Base-by-base conservation (phyloP, 2,113 vertebrate species). In the Abramis brama region DNA sequence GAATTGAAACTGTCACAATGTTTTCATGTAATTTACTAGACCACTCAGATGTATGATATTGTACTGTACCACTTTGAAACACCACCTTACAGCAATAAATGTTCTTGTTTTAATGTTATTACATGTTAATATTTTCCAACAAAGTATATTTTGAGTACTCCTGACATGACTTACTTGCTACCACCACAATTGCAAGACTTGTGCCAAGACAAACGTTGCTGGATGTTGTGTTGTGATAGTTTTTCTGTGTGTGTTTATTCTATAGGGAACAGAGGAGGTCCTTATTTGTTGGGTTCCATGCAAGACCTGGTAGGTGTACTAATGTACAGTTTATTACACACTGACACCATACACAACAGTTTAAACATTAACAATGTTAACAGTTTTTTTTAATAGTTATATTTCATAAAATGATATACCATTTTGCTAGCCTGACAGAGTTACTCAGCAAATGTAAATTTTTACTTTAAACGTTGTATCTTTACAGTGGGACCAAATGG, bases 251-350 rank as follows among this genome's bases (percentile, higher is more conserved):
- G 33, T 33, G 33, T 33, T 33, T 33, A 33, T 33, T 33, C 33
- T 33, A 33, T 71, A 73, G 68, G 68, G 68, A 73, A 43, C 70
- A n/a, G 70, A 73, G 36, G 70, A 71, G 68, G 68, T 73, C 36
- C 36, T 73, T 36, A 43, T 73, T 73, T 4, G 19, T 73, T 73
- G 70, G 70, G 36, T 23, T 73, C 70, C 70, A 73, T 73, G 70
- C 70, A 23, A 73, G 70, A 73, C 70, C 8, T 73, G 70, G 70
- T 73, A 73, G 0, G 70, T 43, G 36, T 43, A 73, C 70, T 43
- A 73, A 73, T 73, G 17, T 73, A 73, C 70, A 43, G 36, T 73
- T 73, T 73, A 73, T 73, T 43, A 73, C 33, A 71, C 39, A 71
- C 68, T 33, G 33, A 71, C 68, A 71, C 13, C 33, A 47, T 12